Evolutionary conservation across 2,888 invertebrate species (phyloP).

Genomic region (Argyresthia goedartella): DNA sequence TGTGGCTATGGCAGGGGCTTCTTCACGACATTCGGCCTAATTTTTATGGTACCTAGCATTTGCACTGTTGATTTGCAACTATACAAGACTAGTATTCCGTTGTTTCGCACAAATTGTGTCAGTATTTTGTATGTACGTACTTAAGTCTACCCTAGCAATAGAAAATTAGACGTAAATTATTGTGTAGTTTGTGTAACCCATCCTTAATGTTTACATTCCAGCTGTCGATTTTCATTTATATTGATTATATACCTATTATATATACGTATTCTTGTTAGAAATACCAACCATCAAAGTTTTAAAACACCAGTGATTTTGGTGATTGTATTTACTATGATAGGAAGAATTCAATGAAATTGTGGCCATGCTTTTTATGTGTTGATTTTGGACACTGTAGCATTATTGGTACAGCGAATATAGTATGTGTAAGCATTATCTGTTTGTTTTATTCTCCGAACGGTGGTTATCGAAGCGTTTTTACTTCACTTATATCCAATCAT

Average conservation of each 20-base stretch:
- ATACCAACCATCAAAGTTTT: too few relatives aligned
- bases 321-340: conserved; percentile 11
- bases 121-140: conserved; percentile 6
- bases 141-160: background rate
- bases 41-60: conserved; percentile 25
- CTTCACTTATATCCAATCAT: too few relatives aligned
- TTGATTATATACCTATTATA: too few relatives aligned
- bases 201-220: too few relatives aligned
- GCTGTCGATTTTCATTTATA: too few relatives aligned
- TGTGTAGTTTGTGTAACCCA: too few relatives aligned
- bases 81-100: background rate
- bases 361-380: conserved; percentile 29
- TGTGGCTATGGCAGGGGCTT: conserved; percentile 36
- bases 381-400: conserved; percentile 19
- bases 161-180: too few relatives aligned
- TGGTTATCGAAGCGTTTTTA: too few relatives aligned
- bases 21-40: conserved; percentile 22
- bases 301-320: too few relatives aligned
- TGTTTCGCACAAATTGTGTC: background rate
- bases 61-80: conserved; percentile 14
- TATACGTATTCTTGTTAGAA: too few relatives aligned
- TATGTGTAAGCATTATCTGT: conserved; percentile 34
- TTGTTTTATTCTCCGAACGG: background rate
- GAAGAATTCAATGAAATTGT: conserved; percentile 14
- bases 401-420: conserved; percentile 34